phyloP scores from a whole-genome alignment of 2,888 invertebrate species.

The Adelognathus sp. region DNA sequence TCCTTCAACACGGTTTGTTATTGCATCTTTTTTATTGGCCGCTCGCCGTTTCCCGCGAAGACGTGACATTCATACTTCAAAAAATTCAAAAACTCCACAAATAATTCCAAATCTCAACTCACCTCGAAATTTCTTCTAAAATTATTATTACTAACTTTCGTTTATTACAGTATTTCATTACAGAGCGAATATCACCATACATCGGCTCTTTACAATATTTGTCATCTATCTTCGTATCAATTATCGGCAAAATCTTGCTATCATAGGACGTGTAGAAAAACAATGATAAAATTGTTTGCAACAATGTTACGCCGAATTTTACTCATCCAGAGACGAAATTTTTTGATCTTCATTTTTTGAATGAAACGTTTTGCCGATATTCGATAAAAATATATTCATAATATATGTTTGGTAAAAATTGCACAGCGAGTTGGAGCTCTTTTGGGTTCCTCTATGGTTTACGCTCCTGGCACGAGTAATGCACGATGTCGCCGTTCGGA shows the following conservation, averaged over 20 bases:
- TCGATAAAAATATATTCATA: background rate
- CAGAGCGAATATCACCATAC: too few species aligned
- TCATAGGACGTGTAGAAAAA: too few species aligned
- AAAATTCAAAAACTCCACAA: slow-evolving; percentile 4
- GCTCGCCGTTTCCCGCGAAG: background rate
- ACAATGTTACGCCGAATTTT: too few species aligned
- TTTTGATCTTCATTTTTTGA: too few species aligned
- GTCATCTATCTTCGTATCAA: too few species aligned
- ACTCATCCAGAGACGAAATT: too few species aligned
- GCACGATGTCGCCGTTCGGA: slow-evolving; percentile 95
- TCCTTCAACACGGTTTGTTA: slow-evolving; percentile 63
- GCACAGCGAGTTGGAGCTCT: background rate
- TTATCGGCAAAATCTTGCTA: too few species aligned
- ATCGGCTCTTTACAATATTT: too few species aligned
- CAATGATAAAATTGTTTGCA: background rate
- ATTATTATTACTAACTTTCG: too few species aligned
- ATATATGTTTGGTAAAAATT: slow-evolving; percentile 30
- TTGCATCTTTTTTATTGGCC: slow-evolving; percentile 24
- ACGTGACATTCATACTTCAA: background rate
- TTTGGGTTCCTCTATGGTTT: slow-evolving; percentile 71
- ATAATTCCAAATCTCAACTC: too few species aligned
- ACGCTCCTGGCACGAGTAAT: slow-evolving; percentile 92
- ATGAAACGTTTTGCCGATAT: background rate
- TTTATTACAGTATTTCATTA: too few species aligned
- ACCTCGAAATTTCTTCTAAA: too few species aligned